Evolutionary conservation across 2,113 vertebrate genomes (phyloP).

Genomic region (Lepisosteus osseus): DNA sequence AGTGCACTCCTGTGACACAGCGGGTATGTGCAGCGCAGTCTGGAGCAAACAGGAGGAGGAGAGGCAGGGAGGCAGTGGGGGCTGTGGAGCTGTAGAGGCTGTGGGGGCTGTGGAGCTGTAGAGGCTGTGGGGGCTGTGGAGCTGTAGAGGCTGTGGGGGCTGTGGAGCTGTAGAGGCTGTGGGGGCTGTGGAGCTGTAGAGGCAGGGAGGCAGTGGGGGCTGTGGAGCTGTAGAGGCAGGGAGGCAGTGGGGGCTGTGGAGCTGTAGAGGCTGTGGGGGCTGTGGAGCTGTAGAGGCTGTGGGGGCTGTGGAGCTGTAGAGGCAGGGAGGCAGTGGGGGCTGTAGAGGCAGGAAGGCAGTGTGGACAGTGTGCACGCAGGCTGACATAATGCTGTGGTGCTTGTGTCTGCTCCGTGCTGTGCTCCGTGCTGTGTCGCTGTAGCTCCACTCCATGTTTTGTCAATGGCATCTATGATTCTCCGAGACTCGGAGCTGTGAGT

Average conservation of each 20-base stretch:
- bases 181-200: too few species aligned
- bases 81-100: background rate
- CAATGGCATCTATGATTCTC: conserved; percentile 11
- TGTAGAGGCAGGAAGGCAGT: conserved; percentile 24
- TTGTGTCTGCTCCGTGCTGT: too few species aligned
- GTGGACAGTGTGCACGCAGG: background rate
- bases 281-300: conserved; percentile 5
- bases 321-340: conserved; percentile 9
- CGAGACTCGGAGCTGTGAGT: conserved; percentile 29
- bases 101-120: conserved; percentile 12
- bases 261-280: background rate
- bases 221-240: too few species aligned
- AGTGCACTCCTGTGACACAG: too few species aligned
- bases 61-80: background rate
- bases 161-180: background rate
- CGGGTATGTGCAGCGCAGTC: too few species aligned
- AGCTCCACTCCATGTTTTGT: too few species aligned
- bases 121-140: background rate
- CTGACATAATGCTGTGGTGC: too few species aligned
- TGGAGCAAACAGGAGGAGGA: background rate
- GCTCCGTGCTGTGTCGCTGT: too few species aligned
- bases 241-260: background rate
- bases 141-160: conserved; percentile 14
- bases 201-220: too few species aligned
- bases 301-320: background rate